These are phyloP conservation scores for Pantherophis guttatus DNA, from an alignment of 2,113 vertebrate genomes.

Conservation along the genomic window DNA sequence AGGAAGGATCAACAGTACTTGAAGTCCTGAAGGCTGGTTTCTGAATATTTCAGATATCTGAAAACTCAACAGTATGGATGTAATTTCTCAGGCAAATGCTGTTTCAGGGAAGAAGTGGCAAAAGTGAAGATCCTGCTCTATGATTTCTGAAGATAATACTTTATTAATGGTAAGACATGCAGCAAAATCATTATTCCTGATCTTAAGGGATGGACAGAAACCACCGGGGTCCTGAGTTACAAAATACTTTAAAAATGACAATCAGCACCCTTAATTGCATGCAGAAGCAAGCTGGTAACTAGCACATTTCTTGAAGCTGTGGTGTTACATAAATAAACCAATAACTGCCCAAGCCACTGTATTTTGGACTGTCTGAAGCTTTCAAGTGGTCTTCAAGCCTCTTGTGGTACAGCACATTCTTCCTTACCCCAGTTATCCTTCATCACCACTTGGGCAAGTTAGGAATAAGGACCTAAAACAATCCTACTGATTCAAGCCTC, in stretches of 20 bases:
- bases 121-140: neutral
- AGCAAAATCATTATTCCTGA: neutral
- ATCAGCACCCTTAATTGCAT: neutral
- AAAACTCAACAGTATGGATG: neutral
- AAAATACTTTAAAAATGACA: neutral
- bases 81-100: neutral
- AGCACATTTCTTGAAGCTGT: neutral
- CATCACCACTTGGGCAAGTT: neutral
- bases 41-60: neutral
- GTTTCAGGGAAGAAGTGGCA: neutral
- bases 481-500: neutral
- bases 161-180: neutral
- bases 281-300: neutral
- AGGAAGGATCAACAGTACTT: neutral
- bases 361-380: neutral
- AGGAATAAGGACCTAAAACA: neutral
- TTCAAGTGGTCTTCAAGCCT: neutral
- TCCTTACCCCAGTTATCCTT: neutral
- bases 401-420: neutral
- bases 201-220: neutral
- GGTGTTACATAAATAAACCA: neutral
- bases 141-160: neutral
- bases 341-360: neutral
- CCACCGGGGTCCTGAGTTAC: neutral
- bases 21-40: neutral